Conservation (phyloP, 2,797 vertebrate species). For the Atherinosoma microstoma region DNA sequence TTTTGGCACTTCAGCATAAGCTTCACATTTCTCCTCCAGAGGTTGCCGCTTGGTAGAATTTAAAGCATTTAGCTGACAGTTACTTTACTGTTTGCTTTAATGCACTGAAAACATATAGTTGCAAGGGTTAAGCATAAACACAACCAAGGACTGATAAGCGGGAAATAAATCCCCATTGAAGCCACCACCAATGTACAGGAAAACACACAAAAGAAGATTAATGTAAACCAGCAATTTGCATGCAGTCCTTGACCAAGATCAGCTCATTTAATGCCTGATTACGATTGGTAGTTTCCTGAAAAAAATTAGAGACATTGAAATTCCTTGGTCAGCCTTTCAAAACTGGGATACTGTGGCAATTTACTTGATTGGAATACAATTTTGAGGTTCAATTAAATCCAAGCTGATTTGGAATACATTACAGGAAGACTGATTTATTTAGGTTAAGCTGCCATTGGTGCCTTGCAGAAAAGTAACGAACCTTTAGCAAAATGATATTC, state of each 20-base stretch:
- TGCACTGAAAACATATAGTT: constrained; percentile 60
- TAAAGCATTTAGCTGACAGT: constrained; percentile 60
- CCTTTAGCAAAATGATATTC: constrained; percentile 74
- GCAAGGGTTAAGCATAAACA: constrained; percentile 47
- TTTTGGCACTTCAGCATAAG: too few species aligned
- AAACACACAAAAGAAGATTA: constrained; percentile 36
- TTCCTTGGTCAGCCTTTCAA: constrained; percentile 72
- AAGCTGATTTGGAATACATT: constrained; percentile 73
- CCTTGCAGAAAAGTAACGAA: constrained; percentile 53
- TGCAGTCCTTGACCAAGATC: constrained; percentile 33
- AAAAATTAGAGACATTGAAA: constrained; percentile 59
- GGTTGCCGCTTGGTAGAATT: too few species aligned
- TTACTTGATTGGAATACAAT: constrained; percentile 71
- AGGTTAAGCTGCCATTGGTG: constrained; percentile 79
- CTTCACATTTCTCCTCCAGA: too few species aligned
- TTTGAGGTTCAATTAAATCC: constrained; percentile 74
- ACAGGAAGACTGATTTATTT: constrained; percentile 83
- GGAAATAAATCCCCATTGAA: constrained; percentile 13
- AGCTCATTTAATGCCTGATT: constrained; percentile 54
- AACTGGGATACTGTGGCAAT: constrained; percentile 58
- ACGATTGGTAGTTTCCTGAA: constrained; percentile 46
- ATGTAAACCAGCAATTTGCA: constrained; percentile 41
- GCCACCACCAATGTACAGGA: constrained; percentile 32
- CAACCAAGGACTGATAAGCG: constrained; percentile 39
- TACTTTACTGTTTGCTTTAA: constrained; percentile 73